Conservation (phyloP, 2,797 vertebrate species). For the Gila robusta region DNA sequence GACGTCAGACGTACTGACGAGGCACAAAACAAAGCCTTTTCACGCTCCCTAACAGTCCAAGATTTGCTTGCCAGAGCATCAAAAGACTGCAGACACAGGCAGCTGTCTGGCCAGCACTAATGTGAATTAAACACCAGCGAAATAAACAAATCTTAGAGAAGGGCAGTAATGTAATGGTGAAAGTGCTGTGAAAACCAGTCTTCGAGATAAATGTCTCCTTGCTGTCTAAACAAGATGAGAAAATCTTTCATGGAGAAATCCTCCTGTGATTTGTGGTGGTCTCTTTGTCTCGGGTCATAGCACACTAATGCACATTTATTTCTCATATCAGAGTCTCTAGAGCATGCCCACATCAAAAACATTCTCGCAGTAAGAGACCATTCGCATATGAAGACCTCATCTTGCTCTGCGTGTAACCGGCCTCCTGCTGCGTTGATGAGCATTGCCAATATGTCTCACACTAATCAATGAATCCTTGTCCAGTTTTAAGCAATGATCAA, state of each 20-base stretch:
- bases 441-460: conserved; percentile 12
- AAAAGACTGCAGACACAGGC: conserved; percentile 42
- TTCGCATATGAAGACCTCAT: conserved; percentile 25
- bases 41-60: not conserved
- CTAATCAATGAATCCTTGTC: conserved; percentile 14
- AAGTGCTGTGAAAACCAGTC: conserved; percentile 35
- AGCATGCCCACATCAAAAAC: conserved; percentile 16
- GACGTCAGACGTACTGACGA: conserved; percentile 20
- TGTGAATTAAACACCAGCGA: conserved; percentile 16
- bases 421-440: conserved; percentile 19
- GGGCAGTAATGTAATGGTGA: conserved; percentile 1
- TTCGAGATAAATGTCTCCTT: conserved; percentile 16
- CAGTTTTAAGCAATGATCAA: conserved; percentile 34
- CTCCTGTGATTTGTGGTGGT: conserved; percentile 27
- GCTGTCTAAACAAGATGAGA: conserved; percentile 36
- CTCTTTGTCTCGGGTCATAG: conserved; percentile 28
- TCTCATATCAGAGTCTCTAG: conserved; percentile 15
- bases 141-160: conserved; percentile 37
- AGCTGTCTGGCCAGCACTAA: conserved; percentile 38
- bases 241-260: conserved; percentile 2
- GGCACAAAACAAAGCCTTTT: conserved; percentile 11
- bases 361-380: not conserved
- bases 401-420: not conserved
- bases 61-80: conserved; percentile 47
- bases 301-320: conserved; percentile 33